Evolutionary conservation across 2,113 vertebrate genomes (phyloP).

Genomic region (Mirounga angustirostris): DNA sequence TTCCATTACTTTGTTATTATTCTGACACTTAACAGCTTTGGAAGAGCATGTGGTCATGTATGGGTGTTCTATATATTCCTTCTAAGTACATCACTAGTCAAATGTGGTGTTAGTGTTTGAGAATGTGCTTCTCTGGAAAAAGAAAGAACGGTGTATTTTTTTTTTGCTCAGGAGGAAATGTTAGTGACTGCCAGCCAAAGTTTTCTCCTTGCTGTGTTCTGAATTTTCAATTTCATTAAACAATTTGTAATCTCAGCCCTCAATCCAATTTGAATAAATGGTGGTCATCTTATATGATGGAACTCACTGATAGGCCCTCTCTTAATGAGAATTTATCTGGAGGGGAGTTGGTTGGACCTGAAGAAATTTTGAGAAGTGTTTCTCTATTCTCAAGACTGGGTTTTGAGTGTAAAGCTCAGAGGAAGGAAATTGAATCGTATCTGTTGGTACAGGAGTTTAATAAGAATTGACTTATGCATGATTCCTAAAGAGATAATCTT

Average conservation of each 20-base stretch:
- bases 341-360: slow-evolving; percentile 40
- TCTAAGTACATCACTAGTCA: not conserved
- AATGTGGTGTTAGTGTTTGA: slow-evolving; percentile 31
- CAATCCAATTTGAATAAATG: slow-evolving; percentile 37
- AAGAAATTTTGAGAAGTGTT: not conserved
- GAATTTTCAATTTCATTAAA: slow-evolving; percentile 60
- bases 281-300: slow-evolving; percentile 59
- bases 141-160: slow-evolving; percentile 8
- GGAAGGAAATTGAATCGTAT: not conserved
- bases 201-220: not conserved
- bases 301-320: slow-evolving; percentile 49
- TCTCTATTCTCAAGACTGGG: slow-evolving; percentile 14
- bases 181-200: slow-evolving; percentile 29
- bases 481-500: slow-evolving; percentile 47
- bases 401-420: not conserved
- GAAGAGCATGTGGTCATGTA: not conserved
- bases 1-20: slow-evolving; percentile 37
- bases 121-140: not conserved
- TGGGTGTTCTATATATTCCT: slow-evolving; percentile 2
- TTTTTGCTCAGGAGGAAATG: slow-evolving; percentile 48
- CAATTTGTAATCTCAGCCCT: slow-evolving; percentile 48
- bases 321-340: slow-evolving; percentile 60
- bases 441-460: not conserved
- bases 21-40: slow-evolving; percentile 25
- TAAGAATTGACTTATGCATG: slow-evolving; percentile 17